phyloP scores from a whole-genome alignment of 2,113 vertebrate species.

The Erinaceus europaeus region DNA sequence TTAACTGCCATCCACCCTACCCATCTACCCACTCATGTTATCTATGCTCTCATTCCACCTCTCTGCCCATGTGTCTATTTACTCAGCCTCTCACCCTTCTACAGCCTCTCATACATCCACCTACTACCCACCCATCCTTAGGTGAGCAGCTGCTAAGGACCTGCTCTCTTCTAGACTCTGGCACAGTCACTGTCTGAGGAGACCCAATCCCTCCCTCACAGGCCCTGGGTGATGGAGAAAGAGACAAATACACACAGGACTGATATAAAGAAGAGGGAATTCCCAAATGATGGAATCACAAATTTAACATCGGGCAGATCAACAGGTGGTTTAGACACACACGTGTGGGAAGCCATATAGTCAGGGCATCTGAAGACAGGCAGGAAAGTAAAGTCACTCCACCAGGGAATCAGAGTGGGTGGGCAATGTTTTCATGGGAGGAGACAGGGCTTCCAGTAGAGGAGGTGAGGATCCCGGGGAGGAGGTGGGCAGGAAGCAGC shows the following conservation, averaged over 20 bases:
- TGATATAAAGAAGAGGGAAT: not conserved
- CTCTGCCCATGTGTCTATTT: too few relatives aligned
- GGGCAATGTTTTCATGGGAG: too few relatives aligned
- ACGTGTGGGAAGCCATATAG: too few relatives aligned
- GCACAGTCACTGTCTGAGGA: not conserved
- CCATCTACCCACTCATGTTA: not conserved
- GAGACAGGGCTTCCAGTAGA: too few relatives aligned
- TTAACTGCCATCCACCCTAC: not conserved
- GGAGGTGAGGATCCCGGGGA: too few relatives aligned
- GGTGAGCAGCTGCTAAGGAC: not conserved
- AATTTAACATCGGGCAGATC: too few relatives aligned
- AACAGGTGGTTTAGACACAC: too few relatives aligned
- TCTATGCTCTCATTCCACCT: not conserved
- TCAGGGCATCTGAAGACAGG: too few relatives aligned
- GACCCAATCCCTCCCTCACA: not conserved
- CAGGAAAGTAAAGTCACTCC: too few relatives aligned
- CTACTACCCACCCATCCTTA: not conserved
- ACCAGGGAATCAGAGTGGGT: too few relatives aligned
- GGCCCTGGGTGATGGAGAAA: rapidly evolving
- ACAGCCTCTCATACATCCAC: not conserved
- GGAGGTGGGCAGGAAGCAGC: too few relatives aligned
- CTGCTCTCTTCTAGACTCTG: not conserved
- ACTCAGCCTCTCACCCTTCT: not conserved
- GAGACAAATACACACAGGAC: not conserved
- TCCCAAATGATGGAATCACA: too few relatives aligned